phyloP scores from a whole-genome alignment of 2,888 invertebrate species.

The Drosophila mimetica region DNA sequence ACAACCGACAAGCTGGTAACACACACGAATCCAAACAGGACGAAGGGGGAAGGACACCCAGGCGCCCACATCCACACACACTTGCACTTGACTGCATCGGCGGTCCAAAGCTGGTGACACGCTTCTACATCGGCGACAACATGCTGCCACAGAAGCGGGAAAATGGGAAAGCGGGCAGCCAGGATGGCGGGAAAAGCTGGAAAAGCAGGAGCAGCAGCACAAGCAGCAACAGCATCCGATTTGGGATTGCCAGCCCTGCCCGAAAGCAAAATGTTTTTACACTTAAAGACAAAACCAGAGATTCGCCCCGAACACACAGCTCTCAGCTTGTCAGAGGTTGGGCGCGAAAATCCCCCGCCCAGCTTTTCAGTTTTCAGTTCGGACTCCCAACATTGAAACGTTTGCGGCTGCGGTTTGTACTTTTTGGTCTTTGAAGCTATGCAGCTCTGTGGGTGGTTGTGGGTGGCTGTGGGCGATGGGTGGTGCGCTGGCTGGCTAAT shows the following conservation, averaged over 20 bases:
- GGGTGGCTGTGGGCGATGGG: slow-evolving; percentile 5
- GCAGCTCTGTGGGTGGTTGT: slow-evolving; percentile 33
- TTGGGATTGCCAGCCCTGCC: slow-evolving; percentile 58
- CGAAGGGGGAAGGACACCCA: slow-evolving; percentile 11
- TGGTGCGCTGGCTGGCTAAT: slow-evolving; percentile 22
- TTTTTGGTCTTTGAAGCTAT: slow-evolving; percentile 77
- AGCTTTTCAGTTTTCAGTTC: slow-evolving; percentile 12
- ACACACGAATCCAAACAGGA: slow-evolving; percentile 56
- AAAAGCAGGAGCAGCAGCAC: slow-evolving; percentile 3
- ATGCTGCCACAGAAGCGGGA: slow-evolving; percentile 58
- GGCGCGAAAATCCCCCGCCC: slow-evolving; percentile 32
- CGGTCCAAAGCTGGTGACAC: slow-evolving; percentile 64
- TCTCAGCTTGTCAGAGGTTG: slow-evolving; percentile 4
- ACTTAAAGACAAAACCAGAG: slow-evolving; percentile 81
- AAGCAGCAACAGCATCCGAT: slow-evolving; percentile 23
- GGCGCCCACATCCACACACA: slow-evolving; percentile 15
- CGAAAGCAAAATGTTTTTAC: slow-evolving; percentile 81
- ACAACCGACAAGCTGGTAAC: slow-evolving; percentile 59
- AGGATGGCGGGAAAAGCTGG: background rate
- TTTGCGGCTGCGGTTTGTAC: slow-evolving; percentile 80
- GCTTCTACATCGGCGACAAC: slow-evolving; percentile 76
- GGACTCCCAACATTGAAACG: slow-evolving; percentile 64
- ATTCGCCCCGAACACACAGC: slow-evolving; percentile 56
- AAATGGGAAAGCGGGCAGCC: background rate
- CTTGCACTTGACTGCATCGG: slow-evolving; percentile 71